Evolutionary conservation across 2,113 vertebrate species (phyloP), one percentile per base, ranked within the genome.

Genomic region (Pachypanchax playfairii): DNA sequence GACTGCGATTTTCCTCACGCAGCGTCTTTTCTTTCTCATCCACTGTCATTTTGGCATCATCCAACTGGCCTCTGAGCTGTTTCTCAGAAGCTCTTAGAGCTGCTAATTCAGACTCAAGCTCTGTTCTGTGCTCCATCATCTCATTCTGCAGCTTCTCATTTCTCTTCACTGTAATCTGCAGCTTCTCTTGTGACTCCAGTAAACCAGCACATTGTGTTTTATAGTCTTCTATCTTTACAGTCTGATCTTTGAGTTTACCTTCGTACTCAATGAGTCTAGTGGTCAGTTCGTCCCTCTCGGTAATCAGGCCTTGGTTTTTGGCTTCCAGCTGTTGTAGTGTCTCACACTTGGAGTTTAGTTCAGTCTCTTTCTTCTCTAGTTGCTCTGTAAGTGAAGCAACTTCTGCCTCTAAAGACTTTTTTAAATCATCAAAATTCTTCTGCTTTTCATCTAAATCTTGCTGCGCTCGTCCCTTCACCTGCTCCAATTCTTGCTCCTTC

Each of bases 41-140:
- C 66, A 90, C 90, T 0, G 83, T 92, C 53, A 91, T 75, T 65
- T 85, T 66, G 20, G 91, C 64, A 22, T 93, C 88, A 0, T 88
- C 85, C 33, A 89, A 60, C 67, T 93, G 93, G 21, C 82, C 77
- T 65, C 86, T 90, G 51, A 95, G 86, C 36, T 94, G 93, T 63
- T 94, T 95, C 80, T 95, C 94, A 12, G 92, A 93, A 1, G 91
- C 92, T 50, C 84, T 90, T n/a, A 94, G 70, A 20, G 31, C 55
- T 52, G 89, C 88, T 43, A 93, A 26, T 26, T 94, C 87, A 0
- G 50, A 79, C 84, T 95, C 93, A n/a, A 92, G 71, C 1, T 51
- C 79, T 3, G 59, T 50, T 59, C 84, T 86, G 62, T 74, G 89
- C 51, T 85, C 86, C 38, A 70, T 75, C 71, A 91, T 60, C 58